These are phyloP conservation scores for Artibeus jamaicensis DNA, from an alignment of 2,797 vertebrate species.

Conservation along the genomic window DNA sequence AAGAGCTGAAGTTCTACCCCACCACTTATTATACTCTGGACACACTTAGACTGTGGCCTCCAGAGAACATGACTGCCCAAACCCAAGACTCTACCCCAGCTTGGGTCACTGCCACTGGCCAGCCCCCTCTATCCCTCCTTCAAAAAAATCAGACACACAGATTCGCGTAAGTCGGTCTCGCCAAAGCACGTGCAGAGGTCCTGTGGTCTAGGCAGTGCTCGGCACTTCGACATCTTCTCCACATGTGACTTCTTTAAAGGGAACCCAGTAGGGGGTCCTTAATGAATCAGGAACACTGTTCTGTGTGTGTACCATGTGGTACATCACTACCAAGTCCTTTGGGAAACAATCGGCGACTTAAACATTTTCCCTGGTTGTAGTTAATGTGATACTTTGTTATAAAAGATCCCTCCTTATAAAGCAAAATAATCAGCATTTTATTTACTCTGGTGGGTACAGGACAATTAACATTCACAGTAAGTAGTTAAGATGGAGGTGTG, in stretches of 20 bases:
- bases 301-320: neutral
- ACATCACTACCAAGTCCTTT: neutral
- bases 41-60: neutral
- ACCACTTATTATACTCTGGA: neutral
- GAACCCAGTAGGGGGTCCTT: neutral
- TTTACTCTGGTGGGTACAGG: neutral
- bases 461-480: neutral
- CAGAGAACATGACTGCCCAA: neutral
- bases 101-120: neutral
- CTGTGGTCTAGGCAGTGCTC: neutral
- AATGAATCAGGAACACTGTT: neutral
- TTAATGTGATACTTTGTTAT: neutral
- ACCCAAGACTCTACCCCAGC: neutral
- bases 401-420: neutral
- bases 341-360: neutral
- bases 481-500: neutral
- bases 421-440: neutral
- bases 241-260: neutral
- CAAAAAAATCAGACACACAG: neutral
- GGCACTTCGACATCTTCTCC: neutral
- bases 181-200: neutral
- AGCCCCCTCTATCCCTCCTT: neutral
- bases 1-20: neutral
- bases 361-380: neutral
- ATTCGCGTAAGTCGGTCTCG: neutral